These are phyloP conservation scores for Lepetodrilus schrolli DNA, from an alignment of 2,888 invertebrate species.

Conservation along the genomic window DNA sequence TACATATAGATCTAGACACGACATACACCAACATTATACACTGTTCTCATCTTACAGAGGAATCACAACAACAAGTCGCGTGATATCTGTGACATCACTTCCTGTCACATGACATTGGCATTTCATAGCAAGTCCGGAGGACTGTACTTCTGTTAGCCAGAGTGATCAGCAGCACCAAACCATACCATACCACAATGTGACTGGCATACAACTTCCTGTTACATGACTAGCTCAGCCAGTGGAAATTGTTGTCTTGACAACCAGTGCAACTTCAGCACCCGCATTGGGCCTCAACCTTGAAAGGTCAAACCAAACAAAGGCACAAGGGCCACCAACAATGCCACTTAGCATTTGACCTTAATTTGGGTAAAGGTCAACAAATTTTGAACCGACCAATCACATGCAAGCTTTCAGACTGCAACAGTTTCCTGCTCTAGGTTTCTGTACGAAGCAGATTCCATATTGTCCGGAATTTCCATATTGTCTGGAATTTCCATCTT, in stretches of 20 bases:
- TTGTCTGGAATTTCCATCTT: conserved; percentile 26
- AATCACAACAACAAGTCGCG: not conserved
- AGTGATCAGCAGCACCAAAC: not conserved
- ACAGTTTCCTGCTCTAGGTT: conserved; percentile 59
- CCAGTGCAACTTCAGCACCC: no score
- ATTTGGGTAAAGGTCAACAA: conserved; percentile 39
- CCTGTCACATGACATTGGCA: conserved; percentile 1
- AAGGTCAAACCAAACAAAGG: conserved; percentile 26
- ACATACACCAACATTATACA: no score
- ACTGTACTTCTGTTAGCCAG: not conserved
- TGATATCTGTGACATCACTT: conserved; percentile 6
- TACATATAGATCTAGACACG: no score
- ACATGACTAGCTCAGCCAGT: no score
- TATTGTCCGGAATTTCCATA: conserved; percentile 26
- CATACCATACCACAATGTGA: not conserved
- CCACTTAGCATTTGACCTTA: conserved; percentile 33
- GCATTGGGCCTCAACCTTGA: not conserved
- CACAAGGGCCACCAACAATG: conserved; percentile 25
- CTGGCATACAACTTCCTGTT: conserved; percentile 20
- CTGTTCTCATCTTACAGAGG: not conserved
- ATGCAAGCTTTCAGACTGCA: conserved; percentile 51
- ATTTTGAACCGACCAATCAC: conserved; percentile 24
- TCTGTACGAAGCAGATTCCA: conserved; percentile 40
- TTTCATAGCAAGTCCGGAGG: not conserved
- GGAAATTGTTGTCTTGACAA: no score